phyloP scores from a whole-genome alignment of 2,113 vertebrate species.

The Passerina amoena region DNA sequence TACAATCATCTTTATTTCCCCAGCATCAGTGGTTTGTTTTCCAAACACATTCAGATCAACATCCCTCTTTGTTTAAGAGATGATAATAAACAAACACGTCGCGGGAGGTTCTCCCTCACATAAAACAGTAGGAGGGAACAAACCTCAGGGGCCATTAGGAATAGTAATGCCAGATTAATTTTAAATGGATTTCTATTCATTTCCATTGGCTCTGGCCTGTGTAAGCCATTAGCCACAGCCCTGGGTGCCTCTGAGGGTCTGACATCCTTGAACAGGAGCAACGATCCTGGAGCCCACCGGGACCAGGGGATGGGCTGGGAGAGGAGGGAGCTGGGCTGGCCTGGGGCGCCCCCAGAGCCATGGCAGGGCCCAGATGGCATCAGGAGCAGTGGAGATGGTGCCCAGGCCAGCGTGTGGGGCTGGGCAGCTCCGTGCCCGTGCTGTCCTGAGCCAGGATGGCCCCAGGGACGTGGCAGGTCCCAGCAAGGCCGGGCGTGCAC shows the following conservation, averaged over 20 bases:
- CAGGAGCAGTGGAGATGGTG: neutral
- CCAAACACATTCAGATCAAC: neutral
- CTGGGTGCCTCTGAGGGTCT: neutral
- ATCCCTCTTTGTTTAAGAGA: constrained; percentile 5
- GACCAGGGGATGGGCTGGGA: neutral
- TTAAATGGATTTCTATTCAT: constrained; percentile 25
- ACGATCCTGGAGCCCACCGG: neutral
- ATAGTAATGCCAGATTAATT: constrained; percentile 15
- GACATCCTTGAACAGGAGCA: accelerated
- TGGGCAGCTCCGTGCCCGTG: accelerated
- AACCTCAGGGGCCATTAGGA: constrained; percentile 6
- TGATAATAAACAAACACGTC: neutral
- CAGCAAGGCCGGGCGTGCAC: neutral
- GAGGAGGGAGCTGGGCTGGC: neutral
- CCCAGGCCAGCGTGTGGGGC: accelerated
- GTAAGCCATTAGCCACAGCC: neutral
- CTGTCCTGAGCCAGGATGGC: neutral
- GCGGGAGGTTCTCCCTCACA: neutral
- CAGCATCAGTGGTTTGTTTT: neutral
- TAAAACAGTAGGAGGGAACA: constrained; percentile 7
- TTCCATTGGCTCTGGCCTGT: neutral
- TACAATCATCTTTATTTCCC: neutral
- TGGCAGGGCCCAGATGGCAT: accelerated
- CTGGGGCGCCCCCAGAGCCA: accelerated
- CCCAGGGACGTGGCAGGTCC: neutral